These are phyloP conservation scores for Apoderus coryli DNA, from an alignment of 2,888 invertebrate species.

Conservation along the genomic window DNA sequence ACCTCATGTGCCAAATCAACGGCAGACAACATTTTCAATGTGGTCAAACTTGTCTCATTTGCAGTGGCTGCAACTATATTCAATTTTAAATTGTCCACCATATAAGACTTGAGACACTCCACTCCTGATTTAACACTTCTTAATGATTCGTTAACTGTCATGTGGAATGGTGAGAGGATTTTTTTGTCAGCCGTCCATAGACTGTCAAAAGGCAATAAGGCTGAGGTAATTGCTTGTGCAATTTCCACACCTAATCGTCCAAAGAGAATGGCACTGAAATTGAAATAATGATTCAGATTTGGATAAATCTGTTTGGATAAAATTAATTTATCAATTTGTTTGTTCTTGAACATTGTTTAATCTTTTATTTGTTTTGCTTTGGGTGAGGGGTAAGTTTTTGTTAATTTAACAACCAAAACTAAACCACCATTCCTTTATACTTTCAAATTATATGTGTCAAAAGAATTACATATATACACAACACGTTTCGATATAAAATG, in stretches of 20 bases:
- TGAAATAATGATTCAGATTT: no score
- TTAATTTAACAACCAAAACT: no score
- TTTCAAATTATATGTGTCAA: no score
- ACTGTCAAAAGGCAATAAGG: slow-evolving; percentile 31
- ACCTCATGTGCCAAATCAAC: slow-evolving; percentile 30
- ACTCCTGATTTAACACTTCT: slow-evolving; percentile 13
- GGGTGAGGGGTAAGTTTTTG: no score
- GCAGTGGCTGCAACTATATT: slow-evolving; percentile 18
- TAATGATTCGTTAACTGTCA: slow-evolving; percentile 28
- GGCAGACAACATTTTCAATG: slow-evolving; percentile 26
- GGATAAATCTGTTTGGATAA: no score
- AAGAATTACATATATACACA: no score
- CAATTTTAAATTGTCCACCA: slow-evolving; percentile 20
- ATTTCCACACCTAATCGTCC: slow-evolving; percentile 36
- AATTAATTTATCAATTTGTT: no score
- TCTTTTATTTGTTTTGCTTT: not conserved
- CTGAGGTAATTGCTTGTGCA: slow-evolving; percentile 32
- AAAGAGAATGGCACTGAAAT: slow-evolving; percentile 34
- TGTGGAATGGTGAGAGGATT: slow-evolving; percentile 29
- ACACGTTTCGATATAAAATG: no score
- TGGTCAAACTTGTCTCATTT: slow-evolving; percentile 26
- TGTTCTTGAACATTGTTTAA: not conserved
- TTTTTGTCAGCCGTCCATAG: slow-evolving; percentile 31
- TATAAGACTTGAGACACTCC: slow-evolving; percentile 20
- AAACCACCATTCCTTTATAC: no score